Base-by-base conservation (phyloP, 2,797 vertebrate species). In the Caiman crocodilus region DNA sequence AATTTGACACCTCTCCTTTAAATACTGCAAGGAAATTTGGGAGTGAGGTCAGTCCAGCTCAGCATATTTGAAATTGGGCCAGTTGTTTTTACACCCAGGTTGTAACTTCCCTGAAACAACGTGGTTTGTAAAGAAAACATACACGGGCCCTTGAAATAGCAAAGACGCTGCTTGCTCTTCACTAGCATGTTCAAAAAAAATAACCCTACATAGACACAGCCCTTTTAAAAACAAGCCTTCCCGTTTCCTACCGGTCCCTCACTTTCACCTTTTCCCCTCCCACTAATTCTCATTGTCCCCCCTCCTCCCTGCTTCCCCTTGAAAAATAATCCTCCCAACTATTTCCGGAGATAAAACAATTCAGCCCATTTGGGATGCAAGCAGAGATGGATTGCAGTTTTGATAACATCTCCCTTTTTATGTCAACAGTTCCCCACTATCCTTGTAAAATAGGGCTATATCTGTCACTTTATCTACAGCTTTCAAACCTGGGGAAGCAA, bases 301-400 rank as follows among this genome's bases (percentile, higher is more conserved):
- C 32, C 16, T 30, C 5, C 7, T n/a, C 12, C 56, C 58, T 1
- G 23, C 76, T 12, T 57, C 7, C 32, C 4, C 67, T 89, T 85
- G 59, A 69, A 94, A 95, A 89, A 88, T 87, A 90, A 94, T 75
- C 82, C 78, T 67, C 82, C 71, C 77, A 79, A 12, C 4, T 0
- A 0, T 92, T 90, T 90, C 82, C 1, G 0, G 83, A 89, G 73
- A 91, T 63, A 63, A 76, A 94, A 80, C 23, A 0, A 0, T 35
- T 90, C 5, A 4, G 73, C 76, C 21, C 69, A 92, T 88, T 77
- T 74, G 86, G 82, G 94, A 73, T 69, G 59, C 0, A 1, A 87
- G 56, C 59, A 30, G 81, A 83, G 79, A 3, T 15, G 55, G n/a
- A 60, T 50, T 89, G 60, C 23, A 71, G 50, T 56, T 88, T 59